phyloP scores from a whole-genome alignment of 1,140 invertebrate species.

The Dryas iulia region DNA sequence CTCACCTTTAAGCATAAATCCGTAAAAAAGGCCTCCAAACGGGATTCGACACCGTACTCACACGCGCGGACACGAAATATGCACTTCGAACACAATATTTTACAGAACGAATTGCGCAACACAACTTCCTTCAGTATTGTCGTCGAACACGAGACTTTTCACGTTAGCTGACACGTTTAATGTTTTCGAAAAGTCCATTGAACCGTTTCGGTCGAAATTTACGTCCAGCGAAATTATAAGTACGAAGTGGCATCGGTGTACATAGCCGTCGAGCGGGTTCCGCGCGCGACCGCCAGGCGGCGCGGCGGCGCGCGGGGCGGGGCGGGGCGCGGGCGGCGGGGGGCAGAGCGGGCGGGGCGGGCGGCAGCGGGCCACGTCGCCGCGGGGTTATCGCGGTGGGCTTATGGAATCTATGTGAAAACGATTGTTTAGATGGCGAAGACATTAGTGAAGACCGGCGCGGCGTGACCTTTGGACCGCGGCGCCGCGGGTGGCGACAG shows the following conservation, averaged over 20 bases:
- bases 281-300: constrained; percentile 65
- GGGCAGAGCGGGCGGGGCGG: constrained; percentile 45
- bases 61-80: constrained; percentile 67
- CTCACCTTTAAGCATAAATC: constrained; percentile 69
- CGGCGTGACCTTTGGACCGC: constrained; percentile 62
- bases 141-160: constrained; percentile 62
- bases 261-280: constrained; percentile 66
- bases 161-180: constrained; percentile 64
- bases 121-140: constrained; percentile 60
- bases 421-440: constrained; percentile 61
- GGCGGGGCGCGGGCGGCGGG: constrained; percentile 56
- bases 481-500: constrained; percentile 67
- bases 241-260: constrained; percentile 80
- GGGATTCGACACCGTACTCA: constrained; percentile 62
- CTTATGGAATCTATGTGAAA: constrained; percentile 61
- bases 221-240: constrained; percentile 80
- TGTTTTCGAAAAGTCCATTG: constrained; percentile 79
- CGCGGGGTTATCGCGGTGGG: constrained; percentile 59
- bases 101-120: constrained; percentile 62
- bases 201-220: constrained; percentile 80
- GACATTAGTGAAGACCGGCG: constrained; percentile 46
- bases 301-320: constrained; percentile 59
- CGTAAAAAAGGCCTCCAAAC: constrained; percentile 52
- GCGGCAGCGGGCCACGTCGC: constrained; percentile 43
- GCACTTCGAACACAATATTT: constrained; percentile 69